phyloP scores from a whole-genome alignment of 2,888 invertebrate species.

The Lordiphosa fenestrarum region DNA sequence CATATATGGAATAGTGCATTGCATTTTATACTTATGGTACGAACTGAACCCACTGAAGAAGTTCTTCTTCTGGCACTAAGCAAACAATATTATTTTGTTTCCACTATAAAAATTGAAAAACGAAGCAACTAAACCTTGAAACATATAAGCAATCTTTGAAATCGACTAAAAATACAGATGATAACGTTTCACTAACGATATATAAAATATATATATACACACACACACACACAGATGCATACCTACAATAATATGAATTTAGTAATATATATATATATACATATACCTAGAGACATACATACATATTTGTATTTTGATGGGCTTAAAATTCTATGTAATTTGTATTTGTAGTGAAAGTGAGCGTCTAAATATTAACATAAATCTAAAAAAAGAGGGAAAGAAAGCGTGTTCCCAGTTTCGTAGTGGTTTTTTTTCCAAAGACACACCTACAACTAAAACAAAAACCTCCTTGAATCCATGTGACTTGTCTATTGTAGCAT shows the following conservation, averaged over 20 bases:
- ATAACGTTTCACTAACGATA: conserved; percentile 19
- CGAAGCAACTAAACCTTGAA: conserved; percentile 69
- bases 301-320: conserved; percentile 53
- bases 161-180: conserved; percentile 53
- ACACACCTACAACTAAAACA: conserved; percentile 22
- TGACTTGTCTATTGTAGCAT: conserved; percentile 73
- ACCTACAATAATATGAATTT: conserved; percentile 39
- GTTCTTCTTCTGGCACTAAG: conserved; percentile 70
- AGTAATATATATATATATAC: conserved; percentile 27
- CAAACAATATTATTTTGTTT: conserved; percentile 55
- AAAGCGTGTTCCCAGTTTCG: conserved; percentile 41
- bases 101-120: conserved; percentile 42
- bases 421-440: conserved; percentile 54
- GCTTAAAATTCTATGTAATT: conserved; percentile 45
- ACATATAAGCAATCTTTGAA: conserved; percentile 76
- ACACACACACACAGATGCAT: conserved; percentile 23
- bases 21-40: conserved; percentile 66
- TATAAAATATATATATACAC: conserved; percentile 7
- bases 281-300: conserved; percentile 30
- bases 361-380: conserved; percentile 16
- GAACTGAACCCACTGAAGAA: conserved; percentile 73
- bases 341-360: conserved; percentile 49
- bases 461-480: conserved; percentile 75
- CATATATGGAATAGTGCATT: conserved; percentile 47
- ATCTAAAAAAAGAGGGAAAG: too few species aligned